These are phyloP conservation scores for Oxyteleia sp. DNA, from an alignment of 2,888 invertebrate genomes.

Conservation along the genomic window DNA sequence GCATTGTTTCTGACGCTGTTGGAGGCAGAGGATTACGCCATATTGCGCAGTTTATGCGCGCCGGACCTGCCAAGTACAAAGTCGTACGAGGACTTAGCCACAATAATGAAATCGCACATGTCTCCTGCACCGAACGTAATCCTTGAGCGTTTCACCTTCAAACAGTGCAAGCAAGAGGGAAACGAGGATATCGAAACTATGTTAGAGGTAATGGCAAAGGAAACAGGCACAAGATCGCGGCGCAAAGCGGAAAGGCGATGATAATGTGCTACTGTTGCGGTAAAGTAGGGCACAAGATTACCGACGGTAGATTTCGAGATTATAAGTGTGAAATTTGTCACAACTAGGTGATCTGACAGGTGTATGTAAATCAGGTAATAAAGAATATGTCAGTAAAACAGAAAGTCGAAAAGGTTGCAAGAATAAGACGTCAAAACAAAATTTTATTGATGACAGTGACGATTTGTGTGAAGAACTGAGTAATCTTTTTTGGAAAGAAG, in stretches of 20 bases:
- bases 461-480: conserved; percentile 15
- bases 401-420: neutral
- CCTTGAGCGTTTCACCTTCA: conserved; percentile 62
- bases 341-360: conserved; percentile 31
- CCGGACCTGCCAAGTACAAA: conserved; percentile 61
- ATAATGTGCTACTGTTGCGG: conserved; percentile 38
- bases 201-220: no score
- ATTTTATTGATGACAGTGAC: conserved; percentile 21
- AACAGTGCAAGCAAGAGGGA: conserved; percentile 76
- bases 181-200: conserved; percentile 32
- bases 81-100: conserved; percentile 58
- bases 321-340: conserved; percentile 38
- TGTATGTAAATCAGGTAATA: conserved; percentile 17
- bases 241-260: neutral
- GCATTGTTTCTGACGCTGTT: conserved; percentile 66
- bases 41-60: conserved; percentile 71
- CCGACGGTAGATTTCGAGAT: conserved; percentile 26
- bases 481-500: conserved; percentile 6
- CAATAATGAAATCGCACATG: conserved; percentile 58
- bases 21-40: conserved; percentile 62
- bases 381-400: conserved; percentile 21
- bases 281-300: conserved; percentile 25
- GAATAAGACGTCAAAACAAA: conserved; percentile 8
- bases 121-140: conserved; percentile 37
- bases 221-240: neutral